A percentile compares a stretch with the other conserved stretches of the same genome.
Evolutionary conservation across 2,113 vertebrate genomes (phyloP).

Genomic region (Chamaetylas fuelleborni): DNA sequence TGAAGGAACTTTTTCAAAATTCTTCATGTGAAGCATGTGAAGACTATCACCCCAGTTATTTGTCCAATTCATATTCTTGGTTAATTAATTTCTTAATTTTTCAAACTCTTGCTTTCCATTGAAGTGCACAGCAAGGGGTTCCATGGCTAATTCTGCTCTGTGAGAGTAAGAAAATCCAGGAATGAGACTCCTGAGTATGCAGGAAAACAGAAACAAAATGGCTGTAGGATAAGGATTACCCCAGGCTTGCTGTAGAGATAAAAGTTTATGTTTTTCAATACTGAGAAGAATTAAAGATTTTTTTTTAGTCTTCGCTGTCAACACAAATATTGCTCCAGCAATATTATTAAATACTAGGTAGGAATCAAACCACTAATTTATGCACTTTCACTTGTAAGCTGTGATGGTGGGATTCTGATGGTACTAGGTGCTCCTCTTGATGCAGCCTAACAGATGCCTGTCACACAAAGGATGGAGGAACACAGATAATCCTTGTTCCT

Average conservation of each 20-base stretch:
- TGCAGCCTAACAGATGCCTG: background rate
- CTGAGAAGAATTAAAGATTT: background rate
- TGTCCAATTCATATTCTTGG: background rate
- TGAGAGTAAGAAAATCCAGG: background rate
- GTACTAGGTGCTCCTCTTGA: background rate
- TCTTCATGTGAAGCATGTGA: background rate
- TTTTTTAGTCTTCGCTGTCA: background rate
- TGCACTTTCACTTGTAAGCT: background rate
- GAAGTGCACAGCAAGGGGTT: background rate
- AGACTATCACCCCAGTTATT: background rate
- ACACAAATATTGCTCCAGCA: background rate
- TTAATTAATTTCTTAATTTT: background rate
- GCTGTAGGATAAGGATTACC: background rate
- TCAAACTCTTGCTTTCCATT: background rate
- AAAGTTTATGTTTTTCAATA: background rate
- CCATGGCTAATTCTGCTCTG: background rate
- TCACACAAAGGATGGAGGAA: background rate
- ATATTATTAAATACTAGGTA: background rate
- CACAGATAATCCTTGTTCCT: background rate
- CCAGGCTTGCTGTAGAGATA: background rate
- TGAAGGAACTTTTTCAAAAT: background rate
- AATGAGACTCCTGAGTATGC: background rate
- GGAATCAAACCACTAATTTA: background rate
- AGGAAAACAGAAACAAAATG: constrained; percentile 1
- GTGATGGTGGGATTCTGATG: background rate